Percentiles rank a stretch among this genome's conserved stretches.
Evolutionary conservation across 2,888 invertebrate species (phyloP).

Genomic region (Gastrophysa polygoni): DNA sequence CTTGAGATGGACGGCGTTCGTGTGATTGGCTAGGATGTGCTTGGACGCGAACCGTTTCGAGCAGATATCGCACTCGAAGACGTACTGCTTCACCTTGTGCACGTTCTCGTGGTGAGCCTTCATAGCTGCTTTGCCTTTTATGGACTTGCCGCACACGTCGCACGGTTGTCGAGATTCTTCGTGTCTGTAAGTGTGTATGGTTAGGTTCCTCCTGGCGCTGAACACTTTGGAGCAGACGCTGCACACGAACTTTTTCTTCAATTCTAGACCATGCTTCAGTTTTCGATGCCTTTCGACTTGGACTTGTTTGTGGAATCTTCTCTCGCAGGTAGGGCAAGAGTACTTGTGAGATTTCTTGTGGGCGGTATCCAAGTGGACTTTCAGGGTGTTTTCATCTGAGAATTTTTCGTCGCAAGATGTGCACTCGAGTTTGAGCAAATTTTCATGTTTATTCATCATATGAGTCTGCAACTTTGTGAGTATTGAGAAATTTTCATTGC

Average conservation of each 20-base stretch:
- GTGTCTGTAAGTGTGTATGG: background rate
- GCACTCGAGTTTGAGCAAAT: no score
- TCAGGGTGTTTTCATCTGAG: background rate
- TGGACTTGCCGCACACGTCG: background rate
- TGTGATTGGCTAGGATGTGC: constrained; percentile 41
- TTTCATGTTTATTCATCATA: background rate
- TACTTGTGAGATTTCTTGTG: constrained; percentile 37
- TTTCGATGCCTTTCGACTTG: constrained; percentile 62
- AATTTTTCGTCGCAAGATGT: background rate
- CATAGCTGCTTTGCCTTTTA: constrained; percentile 57
- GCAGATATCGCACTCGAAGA: background rate
- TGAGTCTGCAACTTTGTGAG: background rate
- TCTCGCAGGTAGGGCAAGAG: constrained; percentile 38
- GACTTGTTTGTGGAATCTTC: constrained; percentile 57
- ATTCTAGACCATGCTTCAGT: constrained; percentile 25
- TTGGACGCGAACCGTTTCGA: constrained; percentile 20
- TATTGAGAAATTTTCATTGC: background rate
- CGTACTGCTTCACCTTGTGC: background rate
- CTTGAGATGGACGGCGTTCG: constrained; percentile 57
- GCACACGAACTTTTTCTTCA: constrained; percentile 27
- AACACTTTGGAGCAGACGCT: background rate
- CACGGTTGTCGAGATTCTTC: background rate
- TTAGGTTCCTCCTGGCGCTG: background rate
- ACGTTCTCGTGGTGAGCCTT: constrained; percentile 9
- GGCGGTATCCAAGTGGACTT: constrained; percentile 5